Conservation (phyloP, 2,888 invertebrate species). For the Listrodromus nycthemerus region DNA sequence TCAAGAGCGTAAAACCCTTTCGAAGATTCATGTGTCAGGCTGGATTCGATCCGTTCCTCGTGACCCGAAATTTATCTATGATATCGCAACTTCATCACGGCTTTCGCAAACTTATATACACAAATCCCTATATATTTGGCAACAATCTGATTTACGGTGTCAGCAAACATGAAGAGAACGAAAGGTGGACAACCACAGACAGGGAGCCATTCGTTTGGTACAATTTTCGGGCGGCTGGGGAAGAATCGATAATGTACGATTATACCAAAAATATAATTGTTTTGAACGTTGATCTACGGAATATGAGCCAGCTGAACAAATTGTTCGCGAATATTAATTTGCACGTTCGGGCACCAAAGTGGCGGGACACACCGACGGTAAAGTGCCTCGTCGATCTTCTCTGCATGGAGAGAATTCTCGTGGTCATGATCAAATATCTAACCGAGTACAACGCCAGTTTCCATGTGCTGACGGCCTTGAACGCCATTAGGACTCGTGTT, state of each 20-base stretch:
- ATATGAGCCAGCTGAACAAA: background rate
- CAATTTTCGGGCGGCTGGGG: background rate
- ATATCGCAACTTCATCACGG: background rate
- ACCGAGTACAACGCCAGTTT: slow-evolving; percentile 18
- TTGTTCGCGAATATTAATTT: background rate
- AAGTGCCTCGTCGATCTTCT: slow-evolving; percentile 32
- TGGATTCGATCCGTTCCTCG: background rate
- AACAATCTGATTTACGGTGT: background rate
- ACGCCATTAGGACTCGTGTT: slow-evolving; percentile 45
- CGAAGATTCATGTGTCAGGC: slow-evolving; percentile 4
- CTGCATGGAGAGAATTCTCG: slow-evolving; percentile 21
- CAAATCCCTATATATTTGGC: background rate
- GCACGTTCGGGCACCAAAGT: background rate
- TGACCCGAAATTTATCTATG: background rate
- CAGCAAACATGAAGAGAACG: background rate
- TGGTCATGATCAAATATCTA: slow-evolving; percentile 34
- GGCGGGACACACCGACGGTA: background rate
- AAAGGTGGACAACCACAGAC: background rate
- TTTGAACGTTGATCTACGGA: background rate
- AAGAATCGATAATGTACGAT: background rate
- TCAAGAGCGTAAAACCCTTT: background rate
- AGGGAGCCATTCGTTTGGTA: background rate
- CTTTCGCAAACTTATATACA: background rate
- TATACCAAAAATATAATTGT: background rate
- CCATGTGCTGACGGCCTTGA: slow-evolving; percentile 43